Evolutionary conservation across 1,140 invertebrate genomes (phyloP), one percentile per base, ranked within the genome.

Genomic region (Dryas iulia): DNA sequence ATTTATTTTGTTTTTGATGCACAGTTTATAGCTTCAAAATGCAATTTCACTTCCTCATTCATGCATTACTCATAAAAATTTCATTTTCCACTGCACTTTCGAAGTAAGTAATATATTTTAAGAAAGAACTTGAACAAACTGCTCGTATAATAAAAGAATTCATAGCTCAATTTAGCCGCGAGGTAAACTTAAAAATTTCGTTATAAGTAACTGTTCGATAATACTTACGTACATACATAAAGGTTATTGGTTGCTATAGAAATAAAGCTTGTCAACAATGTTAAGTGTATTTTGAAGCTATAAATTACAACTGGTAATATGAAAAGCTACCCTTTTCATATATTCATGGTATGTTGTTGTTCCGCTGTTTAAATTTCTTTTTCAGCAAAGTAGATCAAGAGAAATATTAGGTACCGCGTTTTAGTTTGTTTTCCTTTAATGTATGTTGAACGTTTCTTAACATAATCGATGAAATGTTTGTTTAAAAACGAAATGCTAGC

Each of bases 101-200:
- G 61, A 56, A 47, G n/a, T 21, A 63, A 26, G 47, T 63, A 23
- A 56, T 54, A 63, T 63, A 63, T 63, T 63, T 53, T 25, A 54
- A 74, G 62, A 72, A 64, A 71, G 65, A 74, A 57, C 69, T 58
- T 63, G 68, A 67, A 77, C 74, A 78, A 54, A 63, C 52, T 63
- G 21, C 28, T 60, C 2, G 12, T 39, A 14, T 11, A 23, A 14
- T 39, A 62, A 62, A 30, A 33, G 60, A 62, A 53, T 53, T 62
- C 47, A 53, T 62, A 53, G 47, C 14, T 26, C 24, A 53, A 11
- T 47, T 62, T 53, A 62, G 39, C 26, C 26, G 25, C 21, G 11
- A 53, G 28, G 61, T 33, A 54, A 63, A 47, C 61, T 62, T 47
- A 18, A 63, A 69, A 33, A 65, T 56, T 65, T 31, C 62, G 6